A percentile compares a stretch with the other conserved stretches of the same genome.
These are phyloP conservation scores for Pocillopora verrucosa DNA, from an alignment of 64 coral and sea anemone species.

Conservation along the genomic window DNA sequence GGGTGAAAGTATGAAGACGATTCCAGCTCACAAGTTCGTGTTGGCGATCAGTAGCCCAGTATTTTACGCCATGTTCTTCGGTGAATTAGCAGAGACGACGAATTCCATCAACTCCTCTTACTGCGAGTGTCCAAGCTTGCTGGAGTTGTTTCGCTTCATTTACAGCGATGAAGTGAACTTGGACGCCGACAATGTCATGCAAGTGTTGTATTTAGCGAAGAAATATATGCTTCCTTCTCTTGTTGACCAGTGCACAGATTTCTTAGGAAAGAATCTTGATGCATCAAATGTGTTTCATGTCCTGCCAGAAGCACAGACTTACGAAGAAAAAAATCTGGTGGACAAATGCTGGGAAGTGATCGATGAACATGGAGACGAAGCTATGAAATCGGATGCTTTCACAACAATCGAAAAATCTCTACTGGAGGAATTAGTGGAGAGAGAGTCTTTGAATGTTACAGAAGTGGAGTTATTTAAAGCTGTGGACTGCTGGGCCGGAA, in stretches of 20 bases:
- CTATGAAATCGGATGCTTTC: slow-evolving; percentile 32
- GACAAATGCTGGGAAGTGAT: slow-evolving; percentile 51
- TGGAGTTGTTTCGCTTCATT: slow-evolving; percentile 60
- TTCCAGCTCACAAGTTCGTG: slow-evolving; percentile 61
- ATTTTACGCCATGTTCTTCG: slow-evolving; percentile 63
- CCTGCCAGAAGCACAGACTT: slow-evolving; percentile 49
- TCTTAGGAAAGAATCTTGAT: slow-evolving; percentile 30
- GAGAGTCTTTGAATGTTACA: slow-evolving; percentile 10
- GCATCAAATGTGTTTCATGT: slow-evolving; percentile 52
- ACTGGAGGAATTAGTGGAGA: slow-evolving; percentile 20
- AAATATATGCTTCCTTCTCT: slow-evolving; percentile 62
- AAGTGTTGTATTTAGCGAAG: slow-evolving; percentile 54
- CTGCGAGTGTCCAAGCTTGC: slow-evolving; percentile 20
- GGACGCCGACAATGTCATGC: slow-evolving; percentile 35
- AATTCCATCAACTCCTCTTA: slow-evolving; percentile 11
- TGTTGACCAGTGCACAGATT: slow-evolving; percentile 20
- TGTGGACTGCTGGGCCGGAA: slow-evolving; percentile 19
- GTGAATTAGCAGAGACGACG: slow-evolving; percentile 15
- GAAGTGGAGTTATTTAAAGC: slow-evolving; percentile 40
- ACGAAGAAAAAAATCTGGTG: slow-evolving; percentile 31
- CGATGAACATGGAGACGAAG: slow-evolving; percentile 47
- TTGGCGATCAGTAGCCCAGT: slow-evolving; percentile 59
- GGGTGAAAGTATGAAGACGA: slow-evolving; percentile 3
- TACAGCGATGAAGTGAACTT: slow-evolving; percentile 63
- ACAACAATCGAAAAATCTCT: slow-evolving; percentile 19